A percentile compares a stretch with the other conserved stretches of the same genome.
phyloP scores from a whole-genome alignment of 2,797 vertebrate species.

The Tapera naevia region DNA sequence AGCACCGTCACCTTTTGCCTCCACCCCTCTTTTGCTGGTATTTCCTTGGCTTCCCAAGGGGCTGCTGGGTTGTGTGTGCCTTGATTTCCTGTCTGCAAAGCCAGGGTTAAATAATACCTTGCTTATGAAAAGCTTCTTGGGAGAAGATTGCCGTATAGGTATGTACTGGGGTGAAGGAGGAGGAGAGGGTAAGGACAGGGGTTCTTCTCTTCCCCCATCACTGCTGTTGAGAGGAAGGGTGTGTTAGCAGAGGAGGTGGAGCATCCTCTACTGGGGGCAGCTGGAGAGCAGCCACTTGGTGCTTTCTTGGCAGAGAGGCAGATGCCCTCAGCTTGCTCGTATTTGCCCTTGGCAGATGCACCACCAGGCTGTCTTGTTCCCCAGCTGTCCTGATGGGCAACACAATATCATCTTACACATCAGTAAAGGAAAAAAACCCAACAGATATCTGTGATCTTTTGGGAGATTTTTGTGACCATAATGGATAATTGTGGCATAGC shows the following conservation, averaged over 20 bases:
- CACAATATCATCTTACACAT: not conserved
- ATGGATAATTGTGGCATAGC: not conserved
- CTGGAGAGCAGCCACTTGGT: not conserved
- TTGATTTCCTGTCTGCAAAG: not conserved
- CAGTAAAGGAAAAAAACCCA: not conserved
- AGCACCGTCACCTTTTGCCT: conserved; percentile 27
- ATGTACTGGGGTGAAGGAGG: not conserved
- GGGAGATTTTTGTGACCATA: too few species aligned
- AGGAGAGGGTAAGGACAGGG: not conserved
- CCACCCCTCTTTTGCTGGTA: not conserved
- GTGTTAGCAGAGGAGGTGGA: not conserved
- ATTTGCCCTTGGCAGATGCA: not conserved
- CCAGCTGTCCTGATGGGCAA: not conserved
- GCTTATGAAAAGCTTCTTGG: not conserved
- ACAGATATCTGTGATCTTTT: not conserved
- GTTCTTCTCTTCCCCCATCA: not conserved
- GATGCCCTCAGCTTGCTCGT: not conserved
- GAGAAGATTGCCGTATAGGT: not conserved
- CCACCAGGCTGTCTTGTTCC: not conserved
- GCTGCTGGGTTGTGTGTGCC: not conserved
- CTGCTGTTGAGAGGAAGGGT: not conserved
- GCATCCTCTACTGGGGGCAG: not conserved
- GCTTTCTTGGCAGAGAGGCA: not conserved
- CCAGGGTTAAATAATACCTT: not conserved
- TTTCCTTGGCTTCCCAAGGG: not conserved